A percentile compares a stretch with the other conserved stretches of the same genome.
phyloP scores from a whole-genome alignment of 2,113 vertebrate genomes.

The Propithecus coquereli region DNA sequence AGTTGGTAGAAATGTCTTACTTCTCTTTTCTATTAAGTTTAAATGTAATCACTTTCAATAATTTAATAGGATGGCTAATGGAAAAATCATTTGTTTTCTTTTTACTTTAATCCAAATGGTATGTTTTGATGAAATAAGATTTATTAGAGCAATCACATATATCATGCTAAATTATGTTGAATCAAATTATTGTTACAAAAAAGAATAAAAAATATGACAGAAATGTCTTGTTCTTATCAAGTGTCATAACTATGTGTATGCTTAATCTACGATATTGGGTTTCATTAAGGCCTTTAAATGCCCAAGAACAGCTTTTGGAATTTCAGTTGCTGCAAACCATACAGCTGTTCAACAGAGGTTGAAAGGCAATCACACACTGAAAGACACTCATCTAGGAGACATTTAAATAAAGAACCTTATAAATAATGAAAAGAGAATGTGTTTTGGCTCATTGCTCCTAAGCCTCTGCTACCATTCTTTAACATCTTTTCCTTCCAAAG shows the following conservation, averaged over 20 bases:
- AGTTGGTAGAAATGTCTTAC: background rate
- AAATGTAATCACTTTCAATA: background rate
- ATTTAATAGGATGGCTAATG: background rate
- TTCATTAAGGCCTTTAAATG: background rate
- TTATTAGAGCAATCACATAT: background rate
- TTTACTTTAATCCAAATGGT: constrained; percentile 1
- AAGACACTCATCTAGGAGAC: background rate
- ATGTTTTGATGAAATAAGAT: background rate
- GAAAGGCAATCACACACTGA: background rate
- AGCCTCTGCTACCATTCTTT: background rate
- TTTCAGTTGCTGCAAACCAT: background rate
- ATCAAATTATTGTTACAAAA: background rate
- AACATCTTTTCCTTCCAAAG: background rate
- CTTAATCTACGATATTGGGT: background rate
- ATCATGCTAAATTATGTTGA: background rate
- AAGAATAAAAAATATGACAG: background rate
- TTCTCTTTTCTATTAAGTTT: background rate
- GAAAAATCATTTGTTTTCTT: constrained; percentile 6
- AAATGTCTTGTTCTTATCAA: background rate
- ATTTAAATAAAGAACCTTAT: background rate
- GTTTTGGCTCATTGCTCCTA: background rate
- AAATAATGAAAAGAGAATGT: background rate
- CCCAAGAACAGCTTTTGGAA: background rate
- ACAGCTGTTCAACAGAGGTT: background rate
- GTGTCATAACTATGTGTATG: background rate